These are phyloP conservation scores for Calonectris borealis DNA, from an alignment of 2,113 vertebrate genomes.

Conservation along the genomic window DNA sequence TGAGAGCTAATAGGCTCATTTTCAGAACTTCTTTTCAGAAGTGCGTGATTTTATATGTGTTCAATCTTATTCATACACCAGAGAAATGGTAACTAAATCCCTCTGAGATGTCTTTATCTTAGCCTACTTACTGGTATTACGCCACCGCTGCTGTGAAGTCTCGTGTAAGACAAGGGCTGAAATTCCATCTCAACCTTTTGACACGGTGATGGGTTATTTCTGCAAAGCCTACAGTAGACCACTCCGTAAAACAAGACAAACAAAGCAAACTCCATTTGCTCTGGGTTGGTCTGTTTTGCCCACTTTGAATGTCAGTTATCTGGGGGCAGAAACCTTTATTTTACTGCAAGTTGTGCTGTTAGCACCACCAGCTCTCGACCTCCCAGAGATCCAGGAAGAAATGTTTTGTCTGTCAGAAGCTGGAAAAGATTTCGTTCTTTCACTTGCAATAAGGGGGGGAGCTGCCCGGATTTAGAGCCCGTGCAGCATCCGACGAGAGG, in stretches of 20 bases:
- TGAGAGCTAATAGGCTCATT: not conserved
- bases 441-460: not conserved
- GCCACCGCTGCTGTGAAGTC: not conserved
- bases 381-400: not conserved
- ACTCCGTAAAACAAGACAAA: too few relatives aligned
- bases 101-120: not conserved
- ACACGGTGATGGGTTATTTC: fast-evolving
- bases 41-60: not conserved
- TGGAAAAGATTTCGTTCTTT: not conserved
- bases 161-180: not conserved
- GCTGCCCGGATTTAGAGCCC: not conserved
- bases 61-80: not conserved
- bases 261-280: too few relatives aligned
- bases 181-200: not conserved
- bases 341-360: too few relatives aligned
- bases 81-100: not conserved
- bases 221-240: not conserved
- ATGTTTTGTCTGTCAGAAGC: not conserved
- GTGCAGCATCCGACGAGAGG: fast-evolving
- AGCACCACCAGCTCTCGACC: not conserved
- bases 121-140: fast-evolving
- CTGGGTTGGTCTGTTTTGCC: not conserved
- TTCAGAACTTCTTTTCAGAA: not conserved
- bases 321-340: too few relatives aligned
- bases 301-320: not conserved